These are phyloP conservation scores for Minunthozetes semirufus DNA, from an alignment of 2,888 invertebrate genomes.

Conservation along the genomic window DNA sequence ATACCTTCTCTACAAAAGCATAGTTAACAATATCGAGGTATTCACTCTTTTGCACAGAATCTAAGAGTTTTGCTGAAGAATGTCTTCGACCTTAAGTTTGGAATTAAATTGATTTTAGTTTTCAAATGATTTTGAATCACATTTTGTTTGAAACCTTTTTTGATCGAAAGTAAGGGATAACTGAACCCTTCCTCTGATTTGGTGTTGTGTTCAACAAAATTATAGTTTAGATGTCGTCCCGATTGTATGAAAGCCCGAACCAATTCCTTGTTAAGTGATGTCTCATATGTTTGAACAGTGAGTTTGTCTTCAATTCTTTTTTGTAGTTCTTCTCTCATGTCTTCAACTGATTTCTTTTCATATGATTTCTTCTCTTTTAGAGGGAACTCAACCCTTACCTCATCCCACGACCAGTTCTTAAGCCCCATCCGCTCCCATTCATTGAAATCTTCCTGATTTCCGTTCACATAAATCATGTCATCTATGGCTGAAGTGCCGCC, in stretches of 20 bases:
- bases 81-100: conserved; percentile 44
- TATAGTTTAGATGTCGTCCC: not conserved
- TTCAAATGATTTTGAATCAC: conserved; percentile 26
- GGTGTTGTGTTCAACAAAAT: not conserved
- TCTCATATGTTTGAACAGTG: not conserved
- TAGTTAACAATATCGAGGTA: conserved; percentile 60
- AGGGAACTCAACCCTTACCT: conserved; percentile 74
- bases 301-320: not conserved
- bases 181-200: not conserved
- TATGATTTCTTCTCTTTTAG: conserved; percentile 48
- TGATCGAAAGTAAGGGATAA: not conserved
- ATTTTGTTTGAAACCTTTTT: not conserved
- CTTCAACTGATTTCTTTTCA: conserved; percentile 39
- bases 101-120: conserved; percentile 41
- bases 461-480: not conserved
- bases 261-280: not conserved
- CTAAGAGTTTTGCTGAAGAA: conserved; percentile 45
- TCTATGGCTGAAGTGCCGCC: not conserved
- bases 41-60: conserved; percentile 47
- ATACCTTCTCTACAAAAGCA: conserved; percentile 50
- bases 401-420: conserved; percentile 76
- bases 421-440: conserved; percentile 56
- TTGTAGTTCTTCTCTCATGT: conserved; percentile 26
- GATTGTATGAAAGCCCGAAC: not conserved
- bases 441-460: not conserved